Evolutionary conservation across 2,888 invertebrate species (phyloP).

Genomic region (Melipona bicolor): DNA sequence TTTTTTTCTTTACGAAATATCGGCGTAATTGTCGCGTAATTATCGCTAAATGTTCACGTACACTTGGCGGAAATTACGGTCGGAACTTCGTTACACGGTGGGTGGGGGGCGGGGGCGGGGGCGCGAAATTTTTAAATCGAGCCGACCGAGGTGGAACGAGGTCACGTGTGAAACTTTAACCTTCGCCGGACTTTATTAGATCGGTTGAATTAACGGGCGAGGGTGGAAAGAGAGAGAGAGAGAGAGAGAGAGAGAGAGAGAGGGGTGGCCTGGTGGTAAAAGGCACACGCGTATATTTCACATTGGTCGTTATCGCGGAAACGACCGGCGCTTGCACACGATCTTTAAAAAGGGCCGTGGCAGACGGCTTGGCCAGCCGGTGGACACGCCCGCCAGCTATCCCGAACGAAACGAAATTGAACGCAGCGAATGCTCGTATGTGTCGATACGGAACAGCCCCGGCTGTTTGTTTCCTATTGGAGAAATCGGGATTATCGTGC

Average conservation of each 20-base stretch:
- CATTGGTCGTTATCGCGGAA: slow-evolving; percentile 33
- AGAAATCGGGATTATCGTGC: neutral
- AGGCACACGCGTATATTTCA: slow-evolving; percentile 34
- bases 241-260: too few relatives aligned
- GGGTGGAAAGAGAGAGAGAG: neutral
- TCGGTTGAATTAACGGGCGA: slow-evolving; percentile 33
- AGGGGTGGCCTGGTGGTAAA: neutral
- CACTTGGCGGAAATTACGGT: too few relatives aligned
- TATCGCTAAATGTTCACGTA: too few relatives aligned
- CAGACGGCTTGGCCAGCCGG: slow-evolving; percentile 15
- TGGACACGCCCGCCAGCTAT: slow-evolving; percentile 40
- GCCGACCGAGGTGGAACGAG: neutral
- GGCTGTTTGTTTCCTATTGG: slow-evolving; percentile 38
- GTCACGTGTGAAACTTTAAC: slow-evolving; percentile 23
- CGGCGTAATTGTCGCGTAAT: too few relatives aligned
- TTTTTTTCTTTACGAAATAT: too few relatives aligned
- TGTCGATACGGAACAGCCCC: slow-evolving; percentile 56
- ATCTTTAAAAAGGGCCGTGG: slow-evolving; percentile 26
- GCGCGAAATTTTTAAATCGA: neutral
- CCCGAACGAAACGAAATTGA: slow-evolving; percentile 50
- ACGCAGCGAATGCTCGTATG: slow-evolving; percentile 19
- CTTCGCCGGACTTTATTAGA: slow-evolving; percentile 30
- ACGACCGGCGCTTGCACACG: slow-evolving; percentile 15
- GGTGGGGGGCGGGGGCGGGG: too few relatives aligned
- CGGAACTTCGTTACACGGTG: too few relatives aligned